Evolutionary conservation across 2,113 vertebrate genomes (phyloP).

Genomic region (Indicator maculatus): DNA sequence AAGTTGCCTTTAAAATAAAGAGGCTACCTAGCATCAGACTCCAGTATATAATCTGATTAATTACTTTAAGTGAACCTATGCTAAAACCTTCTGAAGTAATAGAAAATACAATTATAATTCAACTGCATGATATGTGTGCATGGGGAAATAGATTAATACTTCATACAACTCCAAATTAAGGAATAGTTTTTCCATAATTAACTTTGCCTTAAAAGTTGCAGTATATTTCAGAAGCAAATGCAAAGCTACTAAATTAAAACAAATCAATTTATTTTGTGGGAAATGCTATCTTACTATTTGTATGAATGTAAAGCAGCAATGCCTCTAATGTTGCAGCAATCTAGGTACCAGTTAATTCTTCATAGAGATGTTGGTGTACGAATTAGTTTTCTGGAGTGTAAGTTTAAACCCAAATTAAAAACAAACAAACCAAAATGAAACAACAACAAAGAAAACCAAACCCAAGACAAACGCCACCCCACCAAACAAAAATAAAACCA

Average conservation of each 20-base stretch:
- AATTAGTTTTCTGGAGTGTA: background rate
- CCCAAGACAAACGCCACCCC: no score
- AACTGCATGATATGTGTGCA: background rate
- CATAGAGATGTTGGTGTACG: background rate
- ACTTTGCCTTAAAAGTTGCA: background rate
- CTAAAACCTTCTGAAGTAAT: background rate
- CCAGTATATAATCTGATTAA: background rate
- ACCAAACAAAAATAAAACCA: background rate
- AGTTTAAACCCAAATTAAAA: background rate
- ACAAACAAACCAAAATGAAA: background rate
- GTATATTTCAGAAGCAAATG: background rate
- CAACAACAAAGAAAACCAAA: background rate
- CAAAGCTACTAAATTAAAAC: background rate
- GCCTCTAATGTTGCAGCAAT: background rate
- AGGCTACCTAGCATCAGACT: background rate
- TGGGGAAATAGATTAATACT: background rate
- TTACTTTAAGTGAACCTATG: background rate
- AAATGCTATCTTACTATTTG: background rate
- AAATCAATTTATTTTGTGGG: background rate
- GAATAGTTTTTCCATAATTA: background rate
- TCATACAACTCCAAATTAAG: background rate
- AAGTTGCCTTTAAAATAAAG: background rate
- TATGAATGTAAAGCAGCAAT: background rate
- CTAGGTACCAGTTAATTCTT: background rate
- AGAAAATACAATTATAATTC: background rate